Base-by-base conservation (phyloP, 92 coral and sea anemone species). In the Umimayanthus kanabou region DNA sequence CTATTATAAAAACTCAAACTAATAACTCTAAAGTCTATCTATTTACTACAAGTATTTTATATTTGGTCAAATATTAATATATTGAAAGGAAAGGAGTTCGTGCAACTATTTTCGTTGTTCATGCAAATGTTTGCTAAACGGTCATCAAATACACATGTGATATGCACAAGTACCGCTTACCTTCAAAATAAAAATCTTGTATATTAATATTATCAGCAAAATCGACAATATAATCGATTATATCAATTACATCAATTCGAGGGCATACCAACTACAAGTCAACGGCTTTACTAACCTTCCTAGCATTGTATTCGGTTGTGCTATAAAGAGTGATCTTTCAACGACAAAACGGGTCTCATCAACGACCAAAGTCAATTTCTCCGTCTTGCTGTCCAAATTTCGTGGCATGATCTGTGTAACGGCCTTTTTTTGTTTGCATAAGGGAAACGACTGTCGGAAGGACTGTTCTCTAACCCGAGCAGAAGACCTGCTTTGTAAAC, bases 341-440 rank as follows among this genome's bases (percentile, higher is more conserved):
- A 97, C 99, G 53, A 97, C 94, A 89, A 97, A 97, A 61, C 99
- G 89, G 18, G 99, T 97, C 39, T 93, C 98, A 79, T 97, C 99
- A 8, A 95, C 97, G 42, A 97, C 95, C 80, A 97, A 82, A 50
- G 97, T 97, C 91, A 97, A 82, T 78, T 97, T 97, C 69, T 96
- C 99, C 10, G 92, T 76, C 42, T 89, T 83, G 66, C 79, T 90
- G 7, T 89, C 92, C 5, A 76, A 55, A 83, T 76, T 88, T 77
- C 96, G 90, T 28, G 93, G 92, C 79, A 89, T 81, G 8, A 88
- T 64, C 67, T 89, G 92, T 65, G 91, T 90, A 40, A 85, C 93
- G 30, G 81, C 81, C 43, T 88, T 88, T 39, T 91, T 94, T 77
- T 89, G 88, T 40, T 89, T 94, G 58, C 79, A 89, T 25, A 89